Base-by-base conservation (phyloP, 2,888 invertebrate genomes). In the Slavum lentiscoides region DNA sequence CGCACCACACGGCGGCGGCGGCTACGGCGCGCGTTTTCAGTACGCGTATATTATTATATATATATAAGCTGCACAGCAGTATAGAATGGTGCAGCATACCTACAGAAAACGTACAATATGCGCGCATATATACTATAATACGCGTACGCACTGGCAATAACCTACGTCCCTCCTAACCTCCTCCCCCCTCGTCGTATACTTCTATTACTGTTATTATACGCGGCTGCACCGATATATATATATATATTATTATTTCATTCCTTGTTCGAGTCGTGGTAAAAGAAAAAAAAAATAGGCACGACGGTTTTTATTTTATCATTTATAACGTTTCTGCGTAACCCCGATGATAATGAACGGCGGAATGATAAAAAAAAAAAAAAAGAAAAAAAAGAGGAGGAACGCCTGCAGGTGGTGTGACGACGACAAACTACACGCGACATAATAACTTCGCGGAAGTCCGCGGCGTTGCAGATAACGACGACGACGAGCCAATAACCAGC, bases 361-460 rank as follows among this genome's bases (percentile, higher is more conserved):
- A 30, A 30, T 30, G n/a, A n/a, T n/a, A n/a, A 30, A 30, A 30
- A 30, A 30, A 30, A 30, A 30, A 30, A 30, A 30, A 30, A 30
- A 30, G 4, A 30, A 30, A 30, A 30, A 30, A 30, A 30, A 30
- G 2, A 30, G 30, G 15, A 70, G 13, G 13, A n/a, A 15, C 19
- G 70, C 58, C 39, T 17, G 30, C 30, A 30, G 37, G n/a, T 19
- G 37, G 55, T 37, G 30, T 7, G 7, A 49, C 49, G 17, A 59
- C 59, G 23, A 37, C 30, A 19, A 69, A 30, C n/a, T 23, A 55
- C 30, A 19, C n/a, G 37, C 30, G 30, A 30, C 4, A 30, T 30
- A 30, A 66, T 74, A 55, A 55, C 66, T 74, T 74, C 66, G 66
- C 39, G 74, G 66, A 74, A 74, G 64, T 13, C 30, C 55, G 69